These are phyloP conservation scores for Telmatochromis brachygnathus DNA, from an alignment of 2,113 vertebrate genomes.

Conservation along the genomic window DNA sequence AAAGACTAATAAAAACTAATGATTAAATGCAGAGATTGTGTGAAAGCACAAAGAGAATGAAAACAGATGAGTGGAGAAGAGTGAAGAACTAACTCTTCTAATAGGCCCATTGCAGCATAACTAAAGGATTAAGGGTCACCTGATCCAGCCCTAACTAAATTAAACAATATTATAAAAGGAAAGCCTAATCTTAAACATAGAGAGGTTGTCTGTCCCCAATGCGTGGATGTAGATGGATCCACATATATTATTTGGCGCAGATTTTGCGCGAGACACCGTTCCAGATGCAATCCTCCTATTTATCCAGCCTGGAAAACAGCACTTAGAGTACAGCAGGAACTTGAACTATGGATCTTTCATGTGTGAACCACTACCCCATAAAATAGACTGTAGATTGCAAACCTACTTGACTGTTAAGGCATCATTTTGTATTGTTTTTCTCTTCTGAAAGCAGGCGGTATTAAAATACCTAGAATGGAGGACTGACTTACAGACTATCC, in stretches of 20 bases:
- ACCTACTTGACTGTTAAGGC: neutral
- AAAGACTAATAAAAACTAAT: neutral
- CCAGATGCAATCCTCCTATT: neutral
- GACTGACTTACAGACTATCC: neutral
- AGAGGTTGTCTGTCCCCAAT: neutral
- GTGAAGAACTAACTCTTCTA: neutral
- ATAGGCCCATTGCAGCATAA: neutral
- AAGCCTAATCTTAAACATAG: neutral
- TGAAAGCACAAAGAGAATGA: neutral
- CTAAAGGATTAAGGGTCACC: neutral
- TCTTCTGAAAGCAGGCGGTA: neutral
- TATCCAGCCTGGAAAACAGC: neutral
- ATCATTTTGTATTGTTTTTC: neutral
- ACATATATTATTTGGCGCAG: fast-evolving
- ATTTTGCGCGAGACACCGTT: neutral
- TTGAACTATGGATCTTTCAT: neutral
- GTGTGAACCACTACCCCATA: neutral
- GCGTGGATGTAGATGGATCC: neutral
- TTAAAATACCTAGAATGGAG: neutral
- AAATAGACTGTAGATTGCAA: neutral
- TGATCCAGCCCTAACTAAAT: neutral
- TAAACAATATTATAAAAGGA: neutral
- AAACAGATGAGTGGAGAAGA: neutral
- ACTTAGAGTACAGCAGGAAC: neutral
- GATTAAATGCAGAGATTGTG: neutral